Base-by-base conservation (phyloP, 2,888 invertebrate species). In the Hymenopus coronatus region DNA sequence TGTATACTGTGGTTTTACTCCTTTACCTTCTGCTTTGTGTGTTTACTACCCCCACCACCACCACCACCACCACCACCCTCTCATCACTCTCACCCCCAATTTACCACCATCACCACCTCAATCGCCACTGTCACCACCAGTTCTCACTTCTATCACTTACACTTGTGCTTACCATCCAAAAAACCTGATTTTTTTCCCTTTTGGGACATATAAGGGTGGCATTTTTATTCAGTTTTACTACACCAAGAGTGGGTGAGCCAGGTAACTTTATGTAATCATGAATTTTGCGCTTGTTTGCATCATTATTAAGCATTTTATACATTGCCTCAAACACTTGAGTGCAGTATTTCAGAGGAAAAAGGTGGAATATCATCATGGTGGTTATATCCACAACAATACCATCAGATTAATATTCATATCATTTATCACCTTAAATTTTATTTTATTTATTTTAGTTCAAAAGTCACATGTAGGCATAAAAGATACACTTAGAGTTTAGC, bases 371-470 rank as follows among this genome's bases (percentile, higher is more conserved):
- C 40, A 40, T 40, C 40, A 40, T 40, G 40, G 40, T 40, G 40
- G 40, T 40, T 40, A 40, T 40, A 40, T 33, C 33, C 6, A 33
- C 3, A 84, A 85, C 46, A 20, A 15, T 20, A 70, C 20, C 54
- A 40, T 40, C 54, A 70, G 25, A 6, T 20, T 70, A 70, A 70
- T 25, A 40, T 40, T 88, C 85, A 89, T 89, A 90, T 90, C 89
- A 28, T 81, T 89, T 86, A 82, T 89, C 90, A 87, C 90, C 87
- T 89, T 90, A 87, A 88, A 88, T 85, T 89, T 90, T 90, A 89
- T 85, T 89, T 89, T 88, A 88, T 88, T 89, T 89, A 89, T 89
- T 89, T 89, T 88, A 88, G 90, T 90, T 90, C 89, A 89, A 89
- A 70, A 70, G 88, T 70, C 54, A 70, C 54, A 70, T 70, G 54